Base-by-base conservation (phyloP, 2,888 invertebrate genomes). In the Tiphia femorata region DNA sequence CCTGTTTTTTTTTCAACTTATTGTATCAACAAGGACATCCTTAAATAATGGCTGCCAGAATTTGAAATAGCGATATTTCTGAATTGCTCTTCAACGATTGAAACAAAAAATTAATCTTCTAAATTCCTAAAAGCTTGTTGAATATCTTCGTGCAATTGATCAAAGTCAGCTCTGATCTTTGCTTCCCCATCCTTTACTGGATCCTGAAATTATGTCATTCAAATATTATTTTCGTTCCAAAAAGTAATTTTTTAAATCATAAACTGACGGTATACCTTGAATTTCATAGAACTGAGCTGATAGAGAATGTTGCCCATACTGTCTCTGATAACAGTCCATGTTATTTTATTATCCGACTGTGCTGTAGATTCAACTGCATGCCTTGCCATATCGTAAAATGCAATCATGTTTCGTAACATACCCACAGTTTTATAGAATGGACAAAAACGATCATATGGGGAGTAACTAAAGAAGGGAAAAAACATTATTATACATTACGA, bases 371-470 rank as follows among this genome's bases (percentile, higher is more conserved):
- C 98, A 1, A 99, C 98, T 1, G 98, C 95, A 84, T 98, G 98
- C 62, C 96, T 91, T 27, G 99, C 92, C 93, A 98, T 92, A 85
- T 99, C 99, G 86, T 98, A 99, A 87, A 99, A 97, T 49, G 95
- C 88, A 80, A 99, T 97, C 86, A 99, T 97, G 88, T 99, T 99
- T 84, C 90, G 92, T 82, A 99, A 85, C 98, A 99, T 99, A 73
- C 97, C 98, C 58, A 97, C 96, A 12, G 98, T 98, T 88, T 99
- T 99, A 89, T 98, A 99, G 90, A 99, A 99, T 78, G 99, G 99
- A 82, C 99, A 99, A 90, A 97, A 98, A 66, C 98, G 91, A 86
- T 96, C 96, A 86, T 96, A 96, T 1, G 94, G 86, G 2, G 96
- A 95, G 85, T 96, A 95, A 79, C 91, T 91, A 83, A 38, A 48